phyloP scores from a whole-genome alignment of 2,797 vertebrate species.

The Notoglanidium macrostoma region DNA sequence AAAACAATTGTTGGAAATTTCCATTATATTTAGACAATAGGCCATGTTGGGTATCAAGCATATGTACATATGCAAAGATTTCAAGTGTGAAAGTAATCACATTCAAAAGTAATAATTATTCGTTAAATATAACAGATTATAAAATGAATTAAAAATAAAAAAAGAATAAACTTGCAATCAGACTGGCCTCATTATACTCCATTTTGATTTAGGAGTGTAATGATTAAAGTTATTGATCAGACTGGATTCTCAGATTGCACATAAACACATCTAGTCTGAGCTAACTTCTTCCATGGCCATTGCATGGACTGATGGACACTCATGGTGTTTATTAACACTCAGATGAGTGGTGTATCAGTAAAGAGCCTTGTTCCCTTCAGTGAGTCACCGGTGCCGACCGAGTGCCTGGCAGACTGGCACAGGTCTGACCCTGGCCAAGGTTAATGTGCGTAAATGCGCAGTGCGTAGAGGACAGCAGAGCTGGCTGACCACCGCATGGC shows the following conservation, averaged over 20 bases:
- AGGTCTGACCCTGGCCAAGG: conserved; percentile 50
- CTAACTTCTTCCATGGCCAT: neutral
- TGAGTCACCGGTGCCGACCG: conserved; percentile 26
- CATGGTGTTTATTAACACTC: conserved; percentile 4
- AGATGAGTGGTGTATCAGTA: neutral
- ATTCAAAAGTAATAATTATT: neutral
- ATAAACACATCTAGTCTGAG: neutral
- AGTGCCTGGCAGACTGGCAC: conserved; percentile 33
- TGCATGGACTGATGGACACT: neutral
- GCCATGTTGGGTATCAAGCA: too few relatives aligned
- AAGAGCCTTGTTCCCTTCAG: conserved; percentile 17
- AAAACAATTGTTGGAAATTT: neutral
- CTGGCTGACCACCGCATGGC: conserved; percentile 35
- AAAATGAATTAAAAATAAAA: neutral
- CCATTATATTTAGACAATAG: too few relatives aligned
- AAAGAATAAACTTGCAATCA: neutral
- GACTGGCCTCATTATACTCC: neutral
- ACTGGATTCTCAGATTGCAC: neutral
- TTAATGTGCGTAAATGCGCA: conserved; percentile 44
- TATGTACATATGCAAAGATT: neutral
- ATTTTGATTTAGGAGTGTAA: neutral
- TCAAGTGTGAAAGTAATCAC: neutral
- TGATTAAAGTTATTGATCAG: neutral
- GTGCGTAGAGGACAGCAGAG: conserved; percentile 33
- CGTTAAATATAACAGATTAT: neutral